Base-by-base conservation (phyloP, 1,140 invertebrate genomes). In the Leucophenga varia region DNA sequence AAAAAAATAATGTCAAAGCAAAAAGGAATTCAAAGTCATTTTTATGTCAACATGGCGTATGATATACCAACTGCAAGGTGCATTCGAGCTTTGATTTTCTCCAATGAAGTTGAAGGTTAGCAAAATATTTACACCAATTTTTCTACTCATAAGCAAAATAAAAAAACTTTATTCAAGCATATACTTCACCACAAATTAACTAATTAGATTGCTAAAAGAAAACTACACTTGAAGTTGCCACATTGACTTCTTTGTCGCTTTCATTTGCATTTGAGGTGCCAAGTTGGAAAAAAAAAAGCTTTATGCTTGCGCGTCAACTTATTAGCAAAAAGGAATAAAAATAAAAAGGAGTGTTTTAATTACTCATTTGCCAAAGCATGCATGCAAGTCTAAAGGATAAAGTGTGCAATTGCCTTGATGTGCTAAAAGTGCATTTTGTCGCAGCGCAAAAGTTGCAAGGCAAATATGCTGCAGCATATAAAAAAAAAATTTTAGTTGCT, bases 91-190 rank as follows among this genome's bases (percentile, higher is more conserved):
- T 17, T 34, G 25, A 39, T 57, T 57, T 41, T 42, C 13, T 32
- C 67, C 63, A 59, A 63, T 67, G 63, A 67, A 67, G 63, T 63
- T 67, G 63, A 67, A 67, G 63, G 63, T 67, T 67, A 56, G 57
- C 64, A 67, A n/a, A n/a, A 67, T 67, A 67, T 57, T 61, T 51
- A 30, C 49, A 22, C 49, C 52, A n/a, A n/a, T n/a, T n/a, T n/a
- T n/a, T n/a, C n/a, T n/a, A n/a, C n/a, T n/a, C n/a, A n/a, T n/a
- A n/a, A n/a, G n/a, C n/a, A n/a, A n/a, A n/a, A n/a, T n/a, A n/a
- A n/a, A n/a, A n/a, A n/a, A n/a, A n/a, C n/a, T n/a, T n/a, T n/a
- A n/a, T n/a, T n/a, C n/a, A n/a, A n/a, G n/a, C n/a, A n/a, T n/a
- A n/a, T n/a, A n/a, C n/a, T n/a, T n/a, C n/a, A n/a, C n/a, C 22